Evolutionary conservation across 1,140 invertebrate genomes (phyloP).

Genomic region (Micrasema longulum): DNA sequence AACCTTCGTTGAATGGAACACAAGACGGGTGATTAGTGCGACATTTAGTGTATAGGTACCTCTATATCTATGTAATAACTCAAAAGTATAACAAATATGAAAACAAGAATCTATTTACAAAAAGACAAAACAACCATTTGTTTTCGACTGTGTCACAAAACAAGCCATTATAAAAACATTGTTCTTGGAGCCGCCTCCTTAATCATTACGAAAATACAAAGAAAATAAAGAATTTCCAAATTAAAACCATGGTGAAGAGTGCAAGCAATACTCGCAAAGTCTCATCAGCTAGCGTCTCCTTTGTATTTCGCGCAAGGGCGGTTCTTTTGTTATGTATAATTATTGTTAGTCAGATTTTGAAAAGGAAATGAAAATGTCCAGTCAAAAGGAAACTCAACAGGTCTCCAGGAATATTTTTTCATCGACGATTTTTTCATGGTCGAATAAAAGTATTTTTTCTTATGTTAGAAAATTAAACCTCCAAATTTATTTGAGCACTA

Average conservation of each 20-base stretch:
- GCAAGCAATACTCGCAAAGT: slow-evolving; percentile 1
- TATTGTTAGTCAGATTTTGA: slow-evolving; percentile 33
- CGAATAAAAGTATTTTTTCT: no score
- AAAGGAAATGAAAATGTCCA: slow-evolving; percentile 39
- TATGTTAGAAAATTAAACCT: no score
- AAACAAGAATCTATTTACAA: no score
- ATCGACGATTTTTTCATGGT: no score
- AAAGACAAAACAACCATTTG: not conserved
- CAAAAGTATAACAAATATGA: no score
- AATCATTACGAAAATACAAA: slow-evolving; percentile 15
- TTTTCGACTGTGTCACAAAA: slow-evolving; percentile 11
- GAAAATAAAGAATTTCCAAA: slow-evolving; percentile 14
- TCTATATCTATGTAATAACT: no score
- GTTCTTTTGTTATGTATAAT: slow-evolving; percentile 40
- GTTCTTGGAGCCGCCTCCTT: not conserved
- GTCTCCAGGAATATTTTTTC: not conserved
- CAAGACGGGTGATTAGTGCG: no score
- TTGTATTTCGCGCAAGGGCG: slow-evolving; percentile 15
- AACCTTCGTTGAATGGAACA: no score
- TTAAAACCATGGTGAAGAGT: slow-evolving; percentile 6
- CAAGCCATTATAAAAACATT: slow-evolving; percentile 10
- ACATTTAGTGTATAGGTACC: no score
- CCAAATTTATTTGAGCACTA: no score
- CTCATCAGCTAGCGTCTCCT: slow-evolving; percentile 9
- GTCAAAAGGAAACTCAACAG: slow-evolving; percentile 35